Base-by-base conservation (phyloP, 1,140 invertebrate species). In the Callitettix versicolor region DNA sequence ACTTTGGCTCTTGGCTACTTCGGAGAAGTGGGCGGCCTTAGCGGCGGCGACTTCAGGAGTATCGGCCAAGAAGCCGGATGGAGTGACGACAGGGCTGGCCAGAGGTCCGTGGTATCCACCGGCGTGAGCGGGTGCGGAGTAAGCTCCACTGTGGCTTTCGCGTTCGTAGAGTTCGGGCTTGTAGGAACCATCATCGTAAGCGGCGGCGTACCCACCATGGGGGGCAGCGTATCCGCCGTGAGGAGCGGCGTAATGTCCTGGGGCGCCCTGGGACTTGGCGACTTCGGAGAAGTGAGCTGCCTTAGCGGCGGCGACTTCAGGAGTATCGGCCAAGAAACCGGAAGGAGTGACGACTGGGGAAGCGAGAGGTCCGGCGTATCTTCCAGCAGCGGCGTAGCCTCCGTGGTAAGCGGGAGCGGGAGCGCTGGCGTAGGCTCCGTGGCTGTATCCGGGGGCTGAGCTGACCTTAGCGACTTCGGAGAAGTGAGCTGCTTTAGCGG, bases 61-160 rank as follows among this genome's bases (percentile, higher is more conserved):
- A 17, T 38, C 34, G 48, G 48, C 42, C 3, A 51, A 34, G 48
- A 51, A 51, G 4, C 48, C 48, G 30, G 15, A 34, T 7, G 48
- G 30, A 4, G 48, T 51, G 24, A 59, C 58, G n/a, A n/a, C 49
- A 17, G 49, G 44, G 18, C 17, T 14, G 22, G 51, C 22, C 3
- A 48, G 53, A 48, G 53, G 74, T 41, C 69, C 67, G 34, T 76
- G 68, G 17, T 78, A 71, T 49, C 71, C 71, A 24, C 72, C 76
- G 44, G 76, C 73, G 70, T 76, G 78, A 56, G 78, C 78, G 11
- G 63, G 60, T 48, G 59, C 63, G 43, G 17, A 14, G 60, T 77
- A 71, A 38, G 30, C 49, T 56, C 51, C 15, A 44, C 49, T 24
- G 51, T 30, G 52, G 63, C 53, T 33, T 63, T 59, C 41, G 64